A percentile compares a stretch with the other conserved stretches of the same genome.
Evolutionary conservation across 2,888 invertebrate genomes (phyloP).

Genomic region (Bhutanitis thaidina): DNA sequence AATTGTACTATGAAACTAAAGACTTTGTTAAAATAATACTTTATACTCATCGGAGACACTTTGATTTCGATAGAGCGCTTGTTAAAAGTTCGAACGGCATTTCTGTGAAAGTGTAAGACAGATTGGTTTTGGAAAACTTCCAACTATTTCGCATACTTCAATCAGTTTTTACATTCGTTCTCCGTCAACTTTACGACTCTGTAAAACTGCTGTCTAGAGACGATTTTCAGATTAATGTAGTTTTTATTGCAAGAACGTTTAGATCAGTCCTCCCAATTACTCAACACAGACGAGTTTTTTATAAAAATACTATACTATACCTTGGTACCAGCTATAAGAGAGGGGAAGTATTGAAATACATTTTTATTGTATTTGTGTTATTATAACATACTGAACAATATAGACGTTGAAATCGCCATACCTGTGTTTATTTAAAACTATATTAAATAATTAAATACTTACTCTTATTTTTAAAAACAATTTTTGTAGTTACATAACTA

Average conservation of each 20-base stretch:
- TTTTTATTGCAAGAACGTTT: constrained; percentile 48
- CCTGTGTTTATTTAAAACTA: no score
- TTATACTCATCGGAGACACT: background rate
- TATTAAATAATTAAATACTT: no score
- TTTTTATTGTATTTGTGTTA: no score
- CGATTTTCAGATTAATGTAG: constrained; percentile 48
- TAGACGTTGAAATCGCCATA: no score
- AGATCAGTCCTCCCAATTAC: constrained; percentile 22
- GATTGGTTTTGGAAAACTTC: constrained; percentile 50
- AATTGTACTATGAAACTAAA: no score
- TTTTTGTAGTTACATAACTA: no score
- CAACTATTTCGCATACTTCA: constrained; percentile 48
- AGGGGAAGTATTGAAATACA: no score
- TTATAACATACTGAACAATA: no score
- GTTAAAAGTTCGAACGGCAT: constrained; percentile 43
- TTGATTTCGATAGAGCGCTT: constrained; percentile 32
- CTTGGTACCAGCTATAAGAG: no score
- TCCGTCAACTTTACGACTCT: constrained; percentile 56
- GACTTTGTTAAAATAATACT: no score
- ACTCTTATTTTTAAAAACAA: no score
- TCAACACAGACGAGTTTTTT: background rate
- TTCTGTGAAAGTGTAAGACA: constrained; percentile 37
- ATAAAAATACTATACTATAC: no score
- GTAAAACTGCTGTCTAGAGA: constrained; percentile 51
- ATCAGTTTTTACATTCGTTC: constrained; percentile 47